These are phyloP conservation scores for Poecile atricapillus DNA, from an alignment of 2,113 vertebrate genomes.

Conservation along the genomic window DNA sequence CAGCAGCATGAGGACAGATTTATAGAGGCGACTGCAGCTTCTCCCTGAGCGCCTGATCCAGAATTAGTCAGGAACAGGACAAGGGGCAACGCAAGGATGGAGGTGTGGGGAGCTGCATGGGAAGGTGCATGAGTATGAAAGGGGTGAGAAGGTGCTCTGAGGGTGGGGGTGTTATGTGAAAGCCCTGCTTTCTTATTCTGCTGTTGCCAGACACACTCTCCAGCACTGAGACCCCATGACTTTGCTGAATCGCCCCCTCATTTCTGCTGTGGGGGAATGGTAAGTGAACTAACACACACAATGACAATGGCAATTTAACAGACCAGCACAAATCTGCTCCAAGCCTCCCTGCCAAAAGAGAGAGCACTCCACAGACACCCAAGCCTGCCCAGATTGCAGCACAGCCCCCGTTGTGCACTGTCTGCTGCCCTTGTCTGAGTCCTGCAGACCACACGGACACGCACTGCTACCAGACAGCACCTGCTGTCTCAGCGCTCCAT, in stretches of 20 bases:
- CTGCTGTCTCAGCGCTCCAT: background rate
- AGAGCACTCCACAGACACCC: background rate
- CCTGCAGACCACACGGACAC: background rate
- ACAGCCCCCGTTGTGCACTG: background rate
- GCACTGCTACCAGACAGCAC: background rate
- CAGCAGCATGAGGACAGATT: constrained; percentile 7
- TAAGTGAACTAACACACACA: background rate
- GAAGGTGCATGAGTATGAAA: background rate
- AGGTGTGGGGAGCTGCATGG: background rate
- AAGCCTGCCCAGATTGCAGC: background rate
- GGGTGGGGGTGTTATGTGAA: background rate
- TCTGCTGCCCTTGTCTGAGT: constrained; percentile 19
- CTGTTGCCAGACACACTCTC: background rate
- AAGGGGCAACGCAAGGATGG: accelerated
- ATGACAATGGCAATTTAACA: background rate
- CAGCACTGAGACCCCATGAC: background rate
- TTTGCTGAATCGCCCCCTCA: accelerated
- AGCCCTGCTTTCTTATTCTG: background rate
- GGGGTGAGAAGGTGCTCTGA: background rate
- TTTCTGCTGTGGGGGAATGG: background rate
- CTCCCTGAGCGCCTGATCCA: accelerated
- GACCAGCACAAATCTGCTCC: background rate
- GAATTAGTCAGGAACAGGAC: background rate
- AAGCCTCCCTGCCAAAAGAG: background rate
- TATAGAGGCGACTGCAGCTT: background rate